Evolutionary conservation across 2,888 invertebrate genomes (phyloP).

Genomic region (Mesorhabditis spiculigera): DNA sequence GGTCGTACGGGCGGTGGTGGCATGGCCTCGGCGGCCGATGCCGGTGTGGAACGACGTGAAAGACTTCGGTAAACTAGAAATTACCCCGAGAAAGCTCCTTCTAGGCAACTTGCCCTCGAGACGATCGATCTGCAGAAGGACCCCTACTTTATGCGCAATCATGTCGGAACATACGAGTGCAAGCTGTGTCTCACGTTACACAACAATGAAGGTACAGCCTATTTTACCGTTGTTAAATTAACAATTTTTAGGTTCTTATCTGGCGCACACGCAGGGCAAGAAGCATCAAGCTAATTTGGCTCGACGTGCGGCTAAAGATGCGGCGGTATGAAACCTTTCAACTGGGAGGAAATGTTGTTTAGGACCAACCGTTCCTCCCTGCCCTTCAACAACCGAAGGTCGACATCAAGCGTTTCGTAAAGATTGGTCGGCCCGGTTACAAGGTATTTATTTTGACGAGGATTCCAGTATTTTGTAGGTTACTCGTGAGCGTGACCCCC

Average conservation of each 20-base stretch:
- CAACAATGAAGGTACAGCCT: constrained; percentile 74
- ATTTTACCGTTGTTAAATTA: constrained; percentile 60
- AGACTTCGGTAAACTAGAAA: constrained; percentile 22
- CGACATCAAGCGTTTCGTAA: constrained; percentile 97
- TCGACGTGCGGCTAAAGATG: constrained; percentile 86
- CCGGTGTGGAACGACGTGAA: constrained; percentile 79
- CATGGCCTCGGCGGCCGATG: constrained; percentile 97
- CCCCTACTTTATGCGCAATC: constrained; percentile 99
- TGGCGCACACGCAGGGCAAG: constrained; percentile 98
- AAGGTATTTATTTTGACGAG: constrained; percentile 54
- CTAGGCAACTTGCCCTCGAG: constrained; percentile 89
- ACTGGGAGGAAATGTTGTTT: constrained; percentile 63
- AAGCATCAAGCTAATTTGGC: constrained; percentile 99
- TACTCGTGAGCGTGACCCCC: constrained; percentile 93
- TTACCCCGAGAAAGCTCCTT: constrained; percentile 75
- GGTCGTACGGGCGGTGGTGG: constrained; percentile 99
- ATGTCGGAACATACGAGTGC: constrained; percentile 94
- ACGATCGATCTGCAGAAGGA: constrained; percentile 98
- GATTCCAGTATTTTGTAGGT: constrained; percentile 64
- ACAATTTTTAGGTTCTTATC: constrained; percentile 74
- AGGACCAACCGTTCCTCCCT: constrained; percentile 81
- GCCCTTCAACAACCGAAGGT: constrained; percentile 71
- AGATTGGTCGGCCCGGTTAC: constrained; percentile 97
- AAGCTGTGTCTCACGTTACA: constrained; percentile 95
- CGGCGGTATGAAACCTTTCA: constrained; percentile 9